phyloP scores from a whole-genome alignment of 1,140 invertebrate species.

The Drosophila bocki region DNA sequence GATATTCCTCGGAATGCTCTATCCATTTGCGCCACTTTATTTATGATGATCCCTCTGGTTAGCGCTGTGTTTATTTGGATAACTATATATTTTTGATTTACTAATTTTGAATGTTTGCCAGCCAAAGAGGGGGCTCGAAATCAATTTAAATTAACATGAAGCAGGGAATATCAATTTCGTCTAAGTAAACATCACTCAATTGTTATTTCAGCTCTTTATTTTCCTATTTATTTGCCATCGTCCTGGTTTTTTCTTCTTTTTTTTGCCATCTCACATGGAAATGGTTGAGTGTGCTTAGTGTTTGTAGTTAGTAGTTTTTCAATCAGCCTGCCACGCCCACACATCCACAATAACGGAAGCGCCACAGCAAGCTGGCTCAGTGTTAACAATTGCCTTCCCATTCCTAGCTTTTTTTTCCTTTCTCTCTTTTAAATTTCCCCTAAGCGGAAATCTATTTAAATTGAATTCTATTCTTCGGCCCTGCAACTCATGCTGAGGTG shows the following conservation, averaged over 20 bases:
- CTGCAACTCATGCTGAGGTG: slow-evolving; percentile 70
- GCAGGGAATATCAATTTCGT: slow-evolving; percentile 51
- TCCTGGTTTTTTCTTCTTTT: not conserved
- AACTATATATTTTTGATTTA: slow-evolving; percentile 2
- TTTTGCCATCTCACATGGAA: slow-evolving; percentile 38
- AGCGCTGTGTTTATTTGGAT: not conserved
- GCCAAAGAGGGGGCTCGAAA: not conserved
- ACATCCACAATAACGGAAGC: slow-evolving; percentile 38
- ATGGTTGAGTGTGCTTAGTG: slow-evolving; percentile 53
- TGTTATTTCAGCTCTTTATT: slow-evolving; percentile 38
- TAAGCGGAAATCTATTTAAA: slow-evolving; percentile 84
- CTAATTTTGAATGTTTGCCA: slow-evolving; percentile 2
- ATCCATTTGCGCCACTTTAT: slow-evolving; percentile 6
- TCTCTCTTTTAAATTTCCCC: slow-evolving; percentile 77
- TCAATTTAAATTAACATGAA: slow-evolving; percentile 21
- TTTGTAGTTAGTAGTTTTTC: slow-evolving; percentile 80
- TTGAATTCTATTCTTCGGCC: slow-evolving; percentile 77
- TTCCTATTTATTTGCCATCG: slow-evolving; percentile 50
- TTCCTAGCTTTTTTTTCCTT: not conserved
- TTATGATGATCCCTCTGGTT: not conserved
- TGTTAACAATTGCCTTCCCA: slow-evolving; percentile 71
- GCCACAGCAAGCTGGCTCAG: slow-evolving; percentile 39
- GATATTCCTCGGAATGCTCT: slow-evolving; percentile 13
- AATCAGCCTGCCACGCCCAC: slow-evolving; percentile 69
- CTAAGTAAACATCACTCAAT: slow-evolving; percentile 25